These are phyloP conservation scores for Eubasilissa regina DNA, from an alignment of 1,140 invertebrate genomes.

Conservation along the genomic window DNA sequence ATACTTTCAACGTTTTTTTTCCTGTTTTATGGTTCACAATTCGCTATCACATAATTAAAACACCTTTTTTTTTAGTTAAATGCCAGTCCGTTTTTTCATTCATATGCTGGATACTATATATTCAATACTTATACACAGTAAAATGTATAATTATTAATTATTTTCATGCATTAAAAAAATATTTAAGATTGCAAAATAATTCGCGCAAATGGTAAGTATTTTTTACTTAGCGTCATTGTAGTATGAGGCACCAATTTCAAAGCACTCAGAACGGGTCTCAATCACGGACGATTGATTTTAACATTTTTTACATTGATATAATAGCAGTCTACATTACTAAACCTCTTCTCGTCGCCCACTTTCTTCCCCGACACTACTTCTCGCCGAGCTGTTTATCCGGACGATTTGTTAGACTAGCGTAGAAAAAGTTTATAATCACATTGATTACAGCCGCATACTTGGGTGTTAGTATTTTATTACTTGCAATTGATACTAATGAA, in stretches of 20 bases:
- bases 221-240: slow-evolving; percentile 3
- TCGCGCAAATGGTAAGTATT: neutral
- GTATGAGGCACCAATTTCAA: neutral
- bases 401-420: slow-evolving; percentile 9
- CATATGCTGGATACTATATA: no score
- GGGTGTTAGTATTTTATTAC: neutral
- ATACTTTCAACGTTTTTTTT: no score
- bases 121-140: no score
- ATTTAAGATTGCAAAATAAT: no score
- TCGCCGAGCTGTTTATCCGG: slow-evolving; percentile 1
- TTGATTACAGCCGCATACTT: neutral
- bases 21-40: no score
- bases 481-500: slow-evolving; percentile 6
- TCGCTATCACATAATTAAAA: no score
- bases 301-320: slow-evolving; percentile 14
- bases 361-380: neutral
- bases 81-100: no score
- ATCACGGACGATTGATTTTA: neutral
- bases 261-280: neutral
- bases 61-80: no score
- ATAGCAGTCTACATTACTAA: slow-evolving; percentile 15
- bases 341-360: slow-evolving; percentile 7
- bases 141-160: no score
- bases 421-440: slow-evolving; percentile 27
- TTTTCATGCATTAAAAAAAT: no score